Evolutionary conservation across 2,888 invertebrate species (phyloP), one percentile per base, ranked within the genome.

Genomic region (Cryptophagus acutangulus): DNA sequence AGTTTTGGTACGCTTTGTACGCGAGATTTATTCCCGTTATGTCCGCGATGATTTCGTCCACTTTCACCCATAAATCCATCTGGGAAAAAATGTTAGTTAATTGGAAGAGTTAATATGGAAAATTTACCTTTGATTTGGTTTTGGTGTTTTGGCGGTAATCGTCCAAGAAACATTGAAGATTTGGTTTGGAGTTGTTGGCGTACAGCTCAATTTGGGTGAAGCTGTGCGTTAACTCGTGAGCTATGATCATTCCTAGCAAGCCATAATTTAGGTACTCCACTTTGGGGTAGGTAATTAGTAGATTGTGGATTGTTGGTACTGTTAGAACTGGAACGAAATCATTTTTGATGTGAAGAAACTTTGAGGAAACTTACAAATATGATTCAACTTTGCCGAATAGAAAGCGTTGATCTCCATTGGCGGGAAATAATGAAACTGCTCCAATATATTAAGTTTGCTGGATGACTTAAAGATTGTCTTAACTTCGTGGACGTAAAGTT

Each of bases 11-110:
- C 0, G 88, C 90, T 49, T 77, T 74, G 66, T 91, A 93, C 0
- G 92, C 87, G 58, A 87, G 82, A 61, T 89, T 89, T 46, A 90
- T 78, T 0, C 92, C 93, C 1, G 88, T 89, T 61, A 90, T 90
- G 63, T 93, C 93, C 0, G 92, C 91, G 36, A 93, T 86, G 65
- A 92, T 92, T 65, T 93, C 92, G 9, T 26, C 12, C 26, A 26
- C 12, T 12, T n/a, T 26, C 26, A n/a, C 9, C 26, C 5, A 6
- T 3, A 4, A 26, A 4, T 12, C 26, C n/a, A 26, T 26, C 26
- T 13, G 26, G n/a, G 5, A 26, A 26, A n/a, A n/a, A n/a, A n/a
- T n/a, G n/a, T n/a, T n/a, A n/a, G n/a, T n/a, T n/a, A n/a, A n/a
- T n/a, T n/a, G n/a, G n/a, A n/a, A n/a, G n/a, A n/a, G n/a, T n/a